phyloP scores from a whole-genome alignment of 2,797 vertebrate species.

The Lacerta viridis region DNA sequence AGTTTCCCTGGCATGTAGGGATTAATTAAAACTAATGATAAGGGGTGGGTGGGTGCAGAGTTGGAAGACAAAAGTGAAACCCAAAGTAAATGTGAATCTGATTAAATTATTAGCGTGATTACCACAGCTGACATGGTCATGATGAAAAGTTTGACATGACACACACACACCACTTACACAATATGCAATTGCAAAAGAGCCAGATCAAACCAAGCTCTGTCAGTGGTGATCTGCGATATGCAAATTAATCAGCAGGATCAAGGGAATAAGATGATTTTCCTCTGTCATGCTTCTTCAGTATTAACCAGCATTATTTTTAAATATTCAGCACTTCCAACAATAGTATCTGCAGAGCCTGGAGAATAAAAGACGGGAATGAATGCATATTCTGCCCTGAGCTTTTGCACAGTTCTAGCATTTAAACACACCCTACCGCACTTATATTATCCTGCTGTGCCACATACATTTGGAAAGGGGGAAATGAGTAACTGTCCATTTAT shows the following conservation, averaged over 20 bases:
- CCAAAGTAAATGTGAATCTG: constrained; percentile 45
- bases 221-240: not conserved
- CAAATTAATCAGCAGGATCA: not conserved
- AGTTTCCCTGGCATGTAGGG: constrained; percentile 55
- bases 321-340: constrained; percentile 24
- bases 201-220: not conserved
- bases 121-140: constrained; percentile 33
- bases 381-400: constrained; percentile 1
- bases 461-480: not conserved
- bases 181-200: constrained; percentile 1
- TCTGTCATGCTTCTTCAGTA: not conserved
- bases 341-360: constrained; percentile 33
- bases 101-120: constrained; percentile 53
- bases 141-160: constrained; percentile 32
- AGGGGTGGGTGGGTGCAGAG: constrained; percentile 30
- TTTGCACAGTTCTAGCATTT: constrained; percentile 28
- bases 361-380: not conserved
- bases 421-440: not conserved
- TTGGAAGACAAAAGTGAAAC: constrained; percentile 44
- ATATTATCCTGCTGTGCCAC: not conserved
- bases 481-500: no score
- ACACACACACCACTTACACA: not conserved
- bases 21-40: constrained; percentile 57
- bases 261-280: constrained; percentile 22
- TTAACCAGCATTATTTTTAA: constrained; percentile 6